These are phyloP conservation scores for Drosophila falleni DNA, from an alignment of 2,888 invertebrate species.

Conservation along the genomic window DNA sequence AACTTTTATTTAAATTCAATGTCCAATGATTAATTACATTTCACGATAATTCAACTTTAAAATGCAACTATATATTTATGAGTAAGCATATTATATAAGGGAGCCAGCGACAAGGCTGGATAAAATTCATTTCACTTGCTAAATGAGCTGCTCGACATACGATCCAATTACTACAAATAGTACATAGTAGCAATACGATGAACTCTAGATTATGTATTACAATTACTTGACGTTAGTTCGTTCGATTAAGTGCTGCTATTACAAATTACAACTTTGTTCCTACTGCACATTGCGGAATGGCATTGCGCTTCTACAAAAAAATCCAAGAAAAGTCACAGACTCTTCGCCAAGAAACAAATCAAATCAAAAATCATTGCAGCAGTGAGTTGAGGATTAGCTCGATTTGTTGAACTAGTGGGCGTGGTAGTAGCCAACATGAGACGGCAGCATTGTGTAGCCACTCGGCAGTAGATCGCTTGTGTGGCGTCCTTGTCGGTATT, in stretches of 20 bases:
- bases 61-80: slow-evolving; percentile 67
- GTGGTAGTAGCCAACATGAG: slow-evolving; percentile 73
- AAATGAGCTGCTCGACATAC: slow-evolving; percentile 31
- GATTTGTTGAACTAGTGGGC: slow-evolving; percentile 44
- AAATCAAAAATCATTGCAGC: slow-evolving; percentile 9
- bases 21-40: slow-evolving; percentile 73
- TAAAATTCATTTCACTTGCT: slow-evolving; percentile 49
- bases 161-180: slow-evolving; percentile 34
- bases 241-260: slow-evolving; percentile 66
- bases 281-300: slow-evolving; percentile 15
- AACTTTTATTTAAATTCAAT: slow-evolving; percentile 79
- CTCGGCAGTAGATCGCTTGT: slow-evolving; percentile 36
- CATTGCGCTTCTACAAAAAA: slow-evolving; percentile 38
- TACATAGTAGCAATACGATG: slow-evolving; percentile 21
- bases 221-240: slow-evolving; percentile 46
- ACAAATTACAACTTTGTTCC: slow-evolving; percentile 65
- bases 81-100: slow-evolving; percentile 47
- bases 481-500: slow-evolving; percentile 35
- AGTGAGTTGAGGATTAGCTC: slow-evolving; percentile 23
- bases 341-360: slow-evolving; percentile 16
- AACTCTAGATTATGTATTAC: slow-evolving; percentile 23
- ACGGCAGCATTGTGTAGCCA: slow-evolving; percentile 62
- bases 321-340: slow-evolving; percentile 60
- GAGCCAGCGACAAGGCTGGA: slow-evolving; percentile 42
- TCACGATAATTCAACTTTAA: slow-evolving; percentile 67